phyloP scores from a whole-genome alignment of 2,888 invertebrate species.

The Thera britannica region DNA sequence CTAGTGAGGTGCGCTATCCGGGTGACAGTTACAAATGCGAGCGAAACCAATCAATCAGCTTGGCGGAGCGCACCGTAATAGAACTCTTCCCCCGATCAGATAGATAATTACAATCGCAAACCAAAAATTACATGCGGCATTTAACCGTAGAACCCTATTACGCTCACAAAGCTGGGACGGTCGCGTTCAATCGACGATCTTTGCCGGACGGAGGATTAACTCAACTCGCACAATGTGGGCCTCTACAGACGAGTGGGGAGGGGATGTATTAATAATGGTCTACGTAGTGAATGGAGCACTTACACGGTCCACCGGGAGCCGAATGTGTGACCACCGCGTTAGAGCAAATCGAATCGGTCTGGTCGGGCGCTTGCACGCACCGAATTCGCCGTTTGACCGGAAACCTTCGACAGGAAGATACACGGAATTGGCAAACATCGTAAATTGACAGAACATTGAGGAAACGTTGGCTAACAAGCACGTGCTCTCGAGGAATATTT shows the following conservation, averaged over 20 bases:
- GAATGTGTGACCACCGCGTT: constrained; percentile 82
- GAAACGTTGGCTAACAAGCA: constrained; percentile 41
- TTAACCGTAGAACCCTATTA: constrained; percentile 79
- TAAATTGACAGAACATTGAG: constrained; percentile 44
- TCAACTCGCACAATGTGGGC: constrained; percentile 74
- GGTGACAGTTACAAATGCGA: constrained; percentile 69
- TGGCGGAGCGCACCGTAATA: constrained; percentile 76
- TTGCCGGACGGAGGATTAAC: constrained; percentile 79
- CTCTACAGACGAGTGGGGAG: constrained; percentile 68
- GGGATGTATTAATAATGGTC: constrained; percentile 82
- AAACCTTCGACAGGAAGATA: constrained; percentile 59
- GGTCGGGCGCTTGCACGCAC: constrained; percentile 69
- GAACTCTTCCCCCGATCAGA: constrained; percentile 80
- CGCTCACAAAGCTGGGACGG: constrained; percentile 76
- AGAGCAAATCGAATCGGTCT: constrained; percentile 81
- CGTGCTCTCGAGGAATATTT: constrained; percentile 26
- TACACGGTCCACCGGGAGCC: constrained; percentile 79
- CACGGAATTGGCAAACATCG: constrained; percentile 54
- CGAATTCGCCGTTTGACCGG: constrained; percentile 71
- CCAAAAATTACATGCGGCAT: constrained; percentile 82
- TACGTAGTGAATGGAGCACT: constrained; percentile 80
- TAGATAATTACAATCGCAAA: constrained; percentile 83
- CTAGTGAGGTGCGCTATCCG: constrained; percentile 68
- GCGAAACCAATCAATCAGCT: constrained; percentile 80
- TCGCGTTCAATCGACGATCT: constrained; percentile 77